phyloP scores from a whole-genome alignment of 2,113 vertebrate species.

The Dipodomys merriami region DNA sequence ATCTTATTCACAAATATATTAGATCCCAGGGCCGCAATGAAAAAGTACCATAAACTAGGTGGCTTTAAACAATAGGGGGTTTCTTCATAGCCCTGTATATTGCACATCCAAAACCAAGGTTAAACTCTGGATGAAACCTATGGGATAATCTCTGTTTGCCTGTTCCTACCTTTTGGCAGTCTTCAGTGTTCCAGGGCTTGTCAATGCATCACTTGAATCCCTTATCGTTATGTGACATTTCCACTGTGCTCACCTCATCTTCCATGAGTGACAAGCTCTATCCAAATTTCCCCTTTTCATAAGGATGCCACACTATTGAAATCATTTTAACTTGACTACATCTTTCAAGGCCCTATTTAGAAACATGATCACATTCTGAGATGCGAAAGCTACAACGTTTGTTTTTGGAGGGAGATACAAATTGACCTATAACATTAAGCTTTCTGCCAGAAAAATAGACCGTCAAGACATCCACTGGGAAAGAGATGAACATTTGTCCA shows the following conservation, averaged over 20 bases:
- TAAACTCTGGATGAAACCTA: neutral
- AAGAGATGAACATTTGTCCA: neutral
- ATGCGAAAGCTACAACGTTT: neutral
- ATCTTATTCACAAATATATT: neutral
- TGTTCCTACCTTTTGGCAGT: neutral
- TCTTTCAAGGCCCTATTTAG: neutral
- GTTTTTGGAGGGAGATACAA: neutral
- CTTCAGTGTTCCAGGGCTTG: neutral
- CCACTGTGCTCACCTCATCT: neutral
- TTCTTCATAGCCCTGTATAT: neutral
- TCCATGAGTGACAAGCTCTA: neutral
- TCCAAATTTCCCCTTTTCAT: neutral
- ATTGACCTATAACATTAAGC: neutral
- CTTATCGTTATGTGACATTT: neutral
- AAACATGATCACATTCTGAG: neutral
- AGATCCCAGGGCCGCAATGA: neutral
- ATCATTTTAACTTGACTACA: slow-evolving; percentile 20
- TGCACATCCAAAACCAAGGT: neutral
- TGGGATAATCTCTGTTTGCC: neutral
- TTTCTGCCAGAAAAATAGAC: neutral
- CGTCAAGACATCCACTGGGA: neutral
- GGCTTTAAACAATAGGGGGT: neutral
- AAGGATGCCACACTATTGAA: neutral
- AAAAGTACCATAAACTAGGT: neutral
- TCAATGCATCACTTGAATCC: neutral